Percentiles rank a stretch among this genome's conserved stretches.
These are phyloP conservation scores for Xiphophorus maculatus DNA, from an alignment of 2,113 vertebrate species.

Conservation along the genomic window DNA sequence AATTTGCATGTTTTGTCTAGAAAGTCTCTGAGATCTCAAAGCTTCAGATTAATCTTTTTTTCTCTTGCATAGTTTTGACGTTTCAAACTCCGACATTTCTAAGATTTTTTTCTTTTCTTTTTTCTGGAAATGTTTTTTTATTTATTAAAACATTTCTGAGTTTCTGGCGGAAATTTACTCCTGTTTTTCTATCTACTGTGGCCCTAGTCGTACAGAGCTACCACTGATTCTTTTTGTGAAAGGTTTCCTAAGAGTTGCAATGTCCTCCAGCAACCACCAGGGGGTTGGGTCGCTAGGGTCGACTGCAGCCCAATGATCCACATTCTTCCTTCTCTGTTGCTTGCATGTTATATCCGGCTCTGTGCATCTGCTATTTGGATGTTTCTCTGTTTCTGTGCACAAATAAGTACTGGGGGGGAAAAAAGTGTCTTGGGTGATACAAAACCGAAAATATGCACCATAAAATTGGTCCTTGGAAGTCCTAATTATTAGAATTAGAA, in stretches of 20 bases:
- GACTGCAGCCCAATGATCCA: no score
- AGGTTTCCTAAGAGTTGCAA: not conserved
- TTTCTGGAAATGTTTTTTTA: no score
- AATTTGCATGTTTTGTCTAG: no score
- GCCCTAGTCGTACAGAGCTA: no score
- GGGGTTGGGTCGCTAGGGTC: not conserved
- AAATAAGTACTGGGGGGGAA: slow-evolving; percentile 10
- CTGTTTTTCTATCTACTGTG: no score
- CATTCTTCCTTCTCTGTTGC: not conserved
- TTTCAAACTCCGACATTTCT: no score
- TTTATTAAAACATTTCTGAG: no score
- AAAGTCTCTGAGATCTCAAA: no score
- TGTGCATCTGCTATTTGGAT: slow-evolving; percentile 12
- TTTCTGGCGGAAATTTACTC: no score
- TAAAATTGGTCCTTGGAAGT: slow-evolving; percentile 56
- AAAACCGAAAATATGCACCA: slow-evolving; percentile 7
- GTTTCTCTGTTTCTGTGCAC: slow-evolving; percentile 20
- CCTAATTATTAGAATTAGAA: slow-evolving; percentile 64
- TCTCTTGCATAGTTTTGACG: no score
- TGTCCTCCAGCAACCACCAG: not conserved
- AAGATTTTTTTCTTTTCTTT: no score
- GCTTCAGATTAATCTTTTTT: no score
- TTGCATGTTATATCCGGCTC: not conserved
- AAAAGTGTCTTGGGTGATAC: slow-evolving; percentile 29
- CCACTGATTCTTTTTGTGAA: not conserved